These are phyloP conservation scores for Tauraco hartlaubi DNA, from an alignment of 2,797 vertebrate species.

Conservation along the genomic window DNA sequence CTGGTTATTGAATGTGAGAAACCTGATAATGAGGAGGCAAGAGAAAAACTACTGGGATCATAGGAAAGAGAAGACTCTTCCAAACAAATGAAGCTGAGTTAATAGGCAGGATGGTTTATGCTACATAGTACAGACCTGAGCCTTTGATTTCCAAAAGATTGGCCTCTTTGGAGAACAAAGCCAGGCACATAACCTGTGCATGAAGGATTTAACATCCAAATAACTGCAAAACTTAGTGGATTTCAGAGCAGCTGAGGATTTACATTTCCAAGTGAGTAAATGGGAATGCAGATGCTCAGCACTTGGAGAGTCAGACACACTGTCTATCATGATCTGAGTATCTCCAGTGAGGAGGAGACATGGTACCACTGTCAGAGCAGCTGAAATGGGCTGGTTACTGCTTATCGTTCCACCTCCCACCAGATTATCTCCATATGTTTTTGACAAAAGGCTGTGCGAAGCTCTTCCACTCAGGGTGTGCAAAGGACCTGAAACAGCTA, in stretches of 20 bases:
- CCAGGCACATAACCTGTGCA: background rate
- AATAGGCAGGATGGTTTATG: background rate
- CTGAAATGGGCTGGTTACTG: background rate
- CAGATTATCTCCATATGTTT: background rate
- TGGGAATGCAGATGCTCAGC: background rate
- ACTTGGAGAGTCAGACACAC: background rate
- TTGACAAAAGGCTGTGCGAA: background rate
- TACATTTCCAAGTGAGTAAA: background rate
- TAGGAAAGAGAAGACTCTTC: background rate
- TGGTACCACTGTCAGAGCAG: background rate
- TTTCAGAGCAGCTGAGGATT: background rate
- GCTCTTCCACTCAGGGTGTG: background rate
- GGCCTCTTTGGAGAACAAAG: background rate
- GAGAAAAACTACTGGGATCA: background rate
- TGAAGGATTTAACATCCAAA: background rate
- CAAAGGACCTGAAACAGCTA: background rate
- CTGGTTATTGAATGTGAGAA: background rate
- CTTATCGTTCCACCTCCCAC: background rate
- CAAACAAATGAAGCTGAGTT: background rate
- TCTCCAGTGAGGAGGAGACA: background rate
- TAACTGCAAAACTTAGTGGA: background rate
- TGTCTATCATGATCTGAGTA: background rate
- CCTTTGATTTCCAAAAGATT: background rate
- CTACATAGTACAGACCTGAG: background rate
- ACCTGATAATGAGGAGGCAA: background rate